phyloP scores from a whole-genome alignment of 2,113 vertebrate genomes.

The Egretta garzetta region DNA sequence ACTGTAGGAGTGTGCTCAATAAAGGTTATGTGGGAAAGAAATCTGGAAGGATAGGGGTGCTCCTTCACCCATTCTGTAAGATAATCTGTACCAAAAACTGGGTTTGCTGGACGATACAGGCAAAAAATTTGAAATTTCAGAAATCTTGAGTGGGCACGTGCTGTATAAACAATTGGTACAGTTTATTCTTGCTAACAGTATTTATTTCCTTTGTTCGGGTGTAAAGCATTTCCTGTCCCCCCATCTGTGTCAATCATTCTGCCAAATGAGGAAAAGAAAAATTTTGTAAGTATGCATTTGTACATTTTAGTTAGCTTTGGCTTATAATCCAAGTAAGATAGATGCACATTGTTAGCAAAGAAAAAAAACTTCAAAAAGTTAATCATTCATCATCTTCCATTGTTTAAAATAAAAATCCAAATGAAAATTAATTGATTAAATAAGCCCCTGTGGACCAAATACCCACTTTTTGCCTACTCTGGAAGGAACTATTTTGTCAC shows the following conservation, averaged over 20 bases:
- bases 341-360: background rate
- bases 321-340: background rate
- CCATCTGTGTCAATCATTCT: background rate
- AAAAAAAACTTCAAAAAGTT: background rate
- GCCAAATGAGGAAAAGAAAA: background rate
- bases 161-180: background rate
- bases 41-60: background rate
- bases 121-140: background rate
- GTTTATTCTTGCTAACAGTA: conserved; percentile 23
- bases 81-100: background rate
- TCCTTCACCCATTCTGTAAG: background rate
- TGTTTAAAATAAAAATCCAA: background rate
- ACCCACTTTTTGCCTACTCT: background rate
- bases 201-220: conserved; percentile 30
- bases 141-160: background rate
- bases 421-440: background rate
- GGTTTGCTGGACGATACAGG: background rate
- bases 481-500: background rate
- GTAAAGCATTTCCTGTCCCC: conserved; percentile 9
- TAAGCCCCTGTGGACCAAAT: background rate
- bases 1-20: background rate
- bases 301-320: background rate
- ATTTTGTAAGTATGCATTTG: background rate
- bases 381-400: background rate
- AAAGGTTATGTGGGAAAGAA: background rate